Evolutionary conservation across 2,113 vertebrate genomes (phyloP).

Genomic region (Apodemus sylvaticus): DNA sequence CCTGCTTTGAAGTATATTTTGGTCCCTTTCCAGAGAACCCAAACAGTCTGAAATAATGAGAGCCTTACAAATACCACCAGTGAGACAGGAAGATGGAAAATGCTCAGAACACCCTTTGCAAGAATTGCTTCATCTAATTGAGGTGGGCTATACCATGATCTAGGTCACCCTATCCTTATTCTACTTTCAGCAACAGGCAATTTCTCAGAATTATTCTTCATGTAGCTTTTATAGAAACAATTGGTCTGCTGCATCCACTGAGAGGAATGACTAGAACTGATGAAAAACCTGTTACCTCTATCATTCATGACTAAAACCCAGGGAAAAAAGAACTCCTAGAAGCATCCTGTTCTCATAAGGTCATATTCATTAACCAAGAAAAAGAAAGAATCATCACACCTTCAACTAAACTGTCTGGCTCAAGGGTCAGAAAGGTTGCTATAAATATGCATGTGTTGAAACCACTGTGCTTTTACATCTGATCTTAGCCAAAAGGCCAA

Average conservation of each 20-base stretch:
- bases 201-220: constrained; percentile 43
- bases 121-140: constrained; percentile 50
- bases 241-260: not conserved
- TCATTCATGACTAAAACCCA: not conserved
- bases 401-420: not conserved
- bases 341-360: not conserved
- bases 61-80: not conserved
- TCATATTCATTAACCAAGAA: not conserved
- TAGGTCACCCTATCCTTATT: not conserved
- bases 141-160: not conserved
- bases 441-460: not conserved
- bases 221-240: not conserved
- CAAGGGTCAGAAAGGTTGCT: not conserved
- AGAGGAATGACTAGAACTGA: not conserved
- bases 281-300: not conserved
- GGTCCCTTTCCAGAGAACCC: not conserved
- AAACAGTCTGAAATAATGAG: constrained; percentile 46
- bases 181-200: not conserved
- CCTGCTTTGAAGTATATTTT: not conserved
- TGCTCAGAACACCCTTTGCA: not conserved
- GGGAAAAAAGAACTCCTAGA: not conserved
- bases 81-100: constrained; percentile 30
- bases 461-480: not conserved
- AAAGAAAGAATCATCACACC: not conserved
- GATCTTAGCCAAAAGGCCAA: not conserved